Conservation (phyloP, 2,113 vertebrate species). For the Cyphomyrus plagiostoma region DNA sequence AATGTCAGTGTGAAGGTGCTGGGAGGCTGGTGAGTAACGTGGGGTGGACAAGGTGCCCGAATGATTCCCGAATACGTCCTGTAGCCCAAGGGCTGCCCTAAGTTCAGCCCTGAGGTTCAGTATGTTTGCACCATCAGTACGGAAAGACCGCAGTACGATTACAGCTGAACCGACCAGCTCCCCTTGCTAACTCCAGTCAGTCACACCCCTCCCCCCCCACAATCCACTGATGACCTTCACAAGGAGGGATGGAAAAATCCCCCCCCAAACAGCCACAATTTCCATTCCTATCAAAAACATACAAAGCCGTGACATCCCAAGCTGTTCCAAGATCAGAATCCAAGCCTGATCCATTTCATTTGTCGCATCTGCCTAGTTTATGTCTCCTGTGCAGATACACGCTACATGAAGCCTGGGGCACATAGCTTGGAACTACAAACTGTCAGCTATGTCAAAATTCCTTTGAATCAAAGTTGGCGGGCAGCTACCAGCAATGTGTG, state of each 20-base stretch:
- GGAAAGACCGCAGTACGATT: background rate
- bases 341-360: background rate
- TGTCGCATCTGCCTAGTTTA: background rate
- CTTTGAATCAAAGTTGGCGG: background rate
- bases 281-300: background rate
- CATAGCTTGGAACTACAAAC: background rate
- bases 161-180: background rate
- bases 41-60: background rate
- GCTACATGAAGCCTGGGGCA: background rate
- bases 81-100: background rate
- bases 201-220: background rate
- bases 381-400: background rate
- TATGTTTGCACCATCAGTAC: background rate
- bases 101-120: background rate
- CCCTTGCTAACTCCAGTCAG: background rate
- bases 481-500: background rate
- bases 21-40: too few species aligned
- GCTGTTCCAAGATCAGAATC: background rate
- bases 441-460: background rate
- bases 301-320: background rate
- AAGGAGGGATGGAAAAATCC: background rate
- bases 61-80: background rate
- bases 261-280: background rate
- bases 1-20: constrained; percentile 5
- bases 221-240: background rate